phyloP scores from a whole-genome alignment of 2,113 vertebrate genomes.

The Phodopus roborovskii region DNA sequence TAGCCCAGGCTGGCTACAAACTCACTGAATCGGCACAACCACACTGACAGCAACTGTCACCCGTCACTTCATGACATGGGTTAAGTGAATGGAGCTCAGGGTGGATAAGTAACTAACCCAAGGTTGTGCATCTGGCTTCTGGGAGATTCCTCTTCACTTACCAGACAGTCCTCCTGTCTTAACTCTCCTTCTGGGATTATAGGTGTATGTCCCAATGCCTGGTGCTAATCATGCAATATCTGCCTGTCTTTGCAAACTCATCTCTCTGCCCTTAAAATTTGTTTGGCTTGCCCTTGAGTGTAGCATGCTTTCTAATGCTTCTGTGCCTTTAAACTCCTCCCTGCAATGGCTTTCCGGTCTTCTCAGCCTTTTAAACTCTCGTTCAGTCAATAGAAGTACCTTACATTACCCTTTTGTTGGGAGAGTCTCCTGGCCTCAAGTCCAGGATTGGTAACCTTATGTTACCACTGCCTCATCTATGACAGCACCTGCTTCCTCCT shows the following conservation, averaged over 20 bases:
- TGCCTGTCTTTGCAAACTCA: slow-evolving; percentile 11
- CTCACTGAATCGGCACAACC: neutral
- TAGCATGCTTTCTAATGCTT: neutral
- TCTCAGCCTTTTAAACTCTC: neutral
- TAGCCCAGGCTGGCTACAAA: neutral
- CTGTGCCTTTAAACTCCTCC: neutral
- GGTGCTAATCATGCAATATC: neutral
- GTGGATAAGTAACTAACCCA: slow-evolving; percentile 13
- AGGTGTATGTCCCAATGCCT: neutral
- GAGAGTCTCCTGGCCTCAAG: neutral
- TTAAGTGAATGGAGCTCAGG: slow-evolving; percentile 12
- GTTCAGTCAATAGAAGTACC: neutral
- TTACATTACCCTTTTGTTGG: neutral
- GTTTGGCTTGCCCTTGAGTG: neutral
- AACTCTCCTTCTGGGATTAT: neutral
- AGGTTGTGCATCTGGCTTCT: neutral
- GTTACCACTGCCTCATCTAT: neutral
- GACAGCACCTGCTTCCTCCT: neutral
- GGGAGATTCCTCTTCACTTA: slow-evolving; percentile 29
- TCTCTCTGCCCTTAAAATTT: neutral
- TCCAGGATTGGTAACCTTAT: neutral
- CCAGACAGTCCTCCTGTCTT: neutral
- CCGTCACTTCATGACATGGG: slow-evolving; percentile 13
- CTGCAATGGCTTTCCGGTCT: neutral
- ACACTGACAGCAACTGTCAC: neutral